Evolutionary conservation across 2,888 invertebrate genomes (phyloP), one percentile per base, ranked within the genome.

Genomic region (Cephalotes varians): DNA sequence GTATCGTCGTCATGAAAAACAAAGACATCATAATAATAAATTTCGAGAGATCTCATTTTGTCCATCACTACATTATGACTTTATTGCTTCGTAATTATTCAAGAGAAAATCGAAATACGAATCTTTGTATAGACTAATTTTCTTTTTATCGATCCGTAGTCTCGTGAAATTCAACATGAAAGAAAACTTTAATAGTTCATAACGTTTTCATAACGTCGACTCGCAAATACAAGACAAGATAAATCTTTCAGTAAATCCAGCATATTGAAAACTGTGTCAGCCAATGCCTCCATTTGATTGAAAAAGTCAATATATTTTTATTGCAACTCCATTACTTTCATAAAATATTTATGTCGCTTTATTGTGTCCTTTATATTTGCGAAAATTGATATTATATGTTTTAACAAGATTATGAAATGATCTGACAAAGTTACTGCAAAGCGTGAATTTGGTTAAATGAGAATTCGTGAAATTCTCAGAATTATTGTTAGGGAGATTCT

Each of bases 381-480:
- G 9, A 73, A 58, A 47, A 44, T n/a, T 51, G 51, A 25, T 28
- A 44, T 56, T 44, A 69, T 31, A 21, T 15, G 56, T 3, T 25
- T 44, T 69, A 77, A 77, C 71, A 44, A 56, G 77, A 69, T 77
- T 56, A 54, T 34, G 5, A 12, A 77, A 1, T 71, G 44, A 56
- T 18, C 12, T 21, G 40, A 2, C 44, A 18, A 54, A 44, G 18
- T 77, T 56, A 18, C 31, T 10, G 44, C 12, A 44, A 71, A 44
- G 25, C 31, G 34, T 25, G 56, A 71, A 58, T 79, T 71, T 44
- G 56, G 49, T 37, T 60, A 31, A 81, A 81, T 62, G 76, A 74
- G 77, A 81, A 81, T 77, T 81, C 28, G 80, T 25, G 60, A 62
- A 60, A 80, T 80, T 80, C 77, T 25, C 37, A 12, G 49, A 74